Conservation (phyloP, 2,888 invertebrate genomes). For the Nymphalis polychloros region DNA sequence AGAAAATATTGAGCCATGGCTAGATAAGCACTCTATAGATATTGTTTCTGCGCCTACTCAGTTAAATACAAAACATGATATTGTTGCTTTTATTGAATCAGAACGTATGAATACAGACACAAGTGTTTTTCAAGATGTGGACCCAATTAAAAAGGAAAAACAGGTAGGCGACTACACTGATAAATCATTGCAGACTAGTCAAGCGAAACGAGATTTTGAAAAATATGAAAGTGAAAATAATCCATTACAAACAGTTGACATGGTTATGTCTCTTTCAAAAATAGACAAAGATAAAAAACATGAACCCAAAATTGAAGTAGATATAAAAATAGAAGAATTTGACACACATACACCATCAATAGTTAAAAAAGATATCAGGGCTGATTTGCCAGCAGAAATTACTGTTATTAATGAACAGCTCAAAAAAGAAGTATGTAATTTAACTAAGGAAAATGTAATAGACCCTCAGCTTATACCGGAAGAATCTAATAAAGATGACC, state of each 20-base stretch:
- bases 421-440: conserved; percentile 13
- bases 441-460: conserved; percentile 2
- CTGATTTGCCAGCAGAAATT: conserved; percentile 60
- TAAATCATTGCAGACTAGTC: conserved; percentile 22
- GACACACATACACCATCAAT: conserved; percentile 53
- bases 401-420: conserved; percentile 51
- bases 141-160: not conserved
- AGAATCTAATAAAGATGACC: conserved; percentile 50
- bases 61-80: conserved; percentile 48
- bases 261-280: conserved; percentile 65
- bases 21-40: not conserved
- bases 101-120: conserved; percentile 60
- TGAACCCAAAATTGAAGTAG: conserved; percentile 62
- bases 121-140: conserved; percentile 39
- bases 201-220: conserved; percentile 38
- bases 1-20: not conserved
- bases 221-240: conserved; percentile 40
- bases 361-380: conserved; percentile 67
- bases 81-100: conserved; percentile 59
- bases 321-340: conserved; percentile 61
- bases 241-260: conserved; percentile 50
- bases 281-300: conserved; percentile 47
- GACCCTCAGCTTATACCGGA: conserved; percentile 48
- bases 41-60: conserved; percentile 35
- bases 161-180: conserved; percentile 5